Base-by-base conservation (phyloP, 2,797 vertebrate genomes). In the Hyperoplus immaculatus region DNA sequence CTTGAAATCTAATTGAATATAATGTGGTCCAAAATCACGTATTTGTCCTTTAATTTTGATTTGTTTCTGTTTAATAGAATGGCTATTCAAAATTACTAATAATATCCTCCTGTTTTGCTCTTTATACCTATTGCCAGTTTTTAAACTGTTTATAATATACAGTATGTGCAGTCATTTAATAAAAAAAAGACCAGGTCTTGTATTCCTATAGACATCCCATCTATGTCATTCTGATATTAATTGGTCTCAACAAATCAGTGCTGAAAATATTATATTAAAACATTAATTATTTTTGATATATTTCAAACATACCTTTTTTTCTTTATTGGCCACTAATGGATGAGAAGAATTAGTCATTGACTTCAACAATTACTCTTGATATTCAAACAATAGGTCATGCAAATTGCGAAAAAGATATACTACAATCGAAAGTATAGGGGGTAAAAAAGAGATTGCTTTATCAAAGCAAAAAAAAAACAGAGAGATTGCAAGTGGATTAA, bases 401-500 rank as follows among this genome's bases (percentile, higher is more conserved):
- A 62, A 29, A 75, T 51, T 81, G 77, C 78, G 77, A 90, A 67
- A 58, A 75, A 83, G 75, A 78, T 73, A 51, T 60, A 86, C 80
- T 64, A 77, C 68, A 38, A 81, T 56, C 41, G 29, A 29, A 29
- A 29, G 29, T 29, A 29, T 29, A 29, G 54, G 18, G 41, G 54
- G 49, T 21, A 50, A 79, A 47, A 84, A 61, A 80, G 51, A 72
- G 73, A 71, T 82, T 82, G 71, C 78, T 81, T 78, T 75, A 88
- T 86, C 77, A 81, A 84, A 87, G 57, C 3, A 60, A 29, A 89
- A 87, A 89, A 63, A 86, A 83, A 91, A 92, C 79, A 89, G 60
- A 83, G 86, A 74, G 96, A 67, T 87, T 86, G 88, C 88, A 77
- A 89, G 88, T 90, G 81, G 90, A 85, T 69, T 55, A 72, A 85